A percentile compares a stretch with the other conserved stretches of the same genome.
Conservation (phyloP, 2,797 vertebrate genomes). For the Aeoliscus strigatus region DNA sequence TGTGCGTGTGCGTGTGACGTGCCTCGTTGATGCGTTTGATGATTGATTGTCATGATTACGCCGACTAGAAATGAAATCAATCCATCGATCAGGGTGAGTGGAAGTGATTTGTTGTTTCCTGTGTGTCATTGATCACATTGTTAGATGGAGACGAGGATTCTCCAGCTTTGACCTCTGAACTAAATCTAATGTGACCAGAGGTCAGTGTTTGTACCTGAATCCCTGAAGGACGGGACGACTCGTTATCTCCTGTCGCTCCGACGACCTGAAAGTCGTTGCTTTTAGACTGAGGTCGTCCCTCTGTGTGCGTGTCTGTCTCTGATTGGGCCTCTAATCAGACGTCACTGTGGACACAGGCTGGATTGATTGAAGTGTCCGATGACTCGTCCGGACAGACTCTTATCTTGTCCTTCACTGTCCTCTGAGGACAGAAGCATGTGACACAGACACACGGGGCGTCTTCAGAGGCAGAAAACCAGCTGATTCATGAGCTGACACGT, state of each 20-base stretch:
- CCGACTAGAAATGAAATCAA: constrained; percentile 60
- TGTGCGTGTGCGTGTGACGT: background rate
- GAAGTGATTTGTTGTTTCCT: constrained; percentile 64
- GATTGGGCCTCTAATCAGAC: constrained; percentile 87
- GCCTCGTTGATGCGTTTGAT: constrained; percentile 56
- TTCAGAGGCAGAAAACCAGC: too few relatives aligned
- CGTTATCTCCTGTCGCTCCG: too few relatives aligned
- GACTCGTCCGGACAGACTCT: constrained; percentile 51
- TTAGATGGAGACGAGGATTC: constrained; percentile 60
- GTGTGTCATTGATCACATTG: constrained; percentile 63
- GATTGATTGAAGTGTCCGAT: constrained; percentile 72
- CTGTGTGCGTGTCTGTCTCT: constrained; percentile 73
- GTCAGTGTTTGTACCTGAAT: too few relatives aligned
- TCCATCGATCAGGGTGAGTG: constrained; percentile 69
- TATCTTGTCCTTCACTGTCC: constrained; percentile 46
- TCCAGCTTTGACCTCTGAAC: constrained; percentile 54
- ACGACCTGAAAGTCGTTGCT: constrained; percentile 69
- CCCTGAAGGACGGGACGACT: too few relatives aligned
- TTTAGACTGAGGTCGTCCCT: too few relatives aligned
- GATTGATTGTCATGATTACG: constrained; percentile 74
- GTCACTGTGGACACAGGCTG: constrained; percentile 71
- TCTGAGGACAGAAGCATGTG: constrained; percentile 24
- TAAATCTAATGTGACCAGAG: too few relatives aligned
- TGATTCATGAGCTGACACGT: too few relatives aligned
- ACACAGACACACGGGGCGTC: too few relatives aligned